phyloP scores from a whole-genome alignment of 2,113 vertebrate species.

The Onychostruthus taczanowskii region DNA sequence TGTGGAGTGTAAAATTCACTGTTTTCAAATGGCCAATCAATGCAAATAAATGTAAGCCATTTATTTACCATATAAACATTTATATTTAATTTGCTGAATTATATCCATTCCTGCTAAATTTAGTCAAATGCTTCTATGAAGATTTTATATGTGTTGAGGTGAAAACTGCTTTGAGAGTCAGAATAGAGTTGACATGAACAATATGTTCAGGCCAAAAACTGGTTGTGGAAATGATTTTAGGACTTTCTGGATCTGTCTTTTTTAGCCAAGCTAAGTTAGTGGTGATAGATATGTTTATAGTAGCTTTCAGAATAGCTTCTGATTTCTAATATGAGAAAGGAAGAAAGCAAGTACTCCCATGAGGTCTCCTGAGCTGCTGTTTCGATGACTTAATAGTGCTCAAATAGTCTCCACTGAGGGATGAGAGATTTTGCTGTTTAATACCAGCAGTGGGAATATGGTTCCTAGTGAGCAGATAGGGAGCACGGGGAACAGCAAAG shows the following conservation, averaged over 20 bases:
- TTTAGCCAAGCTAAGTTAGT: not conserved
- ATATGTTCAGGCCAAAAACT: not conserved
- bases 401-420: not conserved
- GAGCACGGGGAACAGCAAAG: not conserved
- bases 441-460: not conserved
- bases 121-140: not conserved
- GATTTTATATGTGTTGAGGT: not conserved
- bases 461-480: not conserved
- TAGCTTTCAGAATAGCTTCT: not conserved
- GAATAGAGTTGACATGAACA: not conserved
- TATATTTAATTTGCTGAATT: not conserved
- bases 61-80: not conserved
- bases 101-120: not conserved
- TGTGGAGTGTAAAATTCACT: not conserved
- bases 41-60: not conserved
- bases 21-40: not conserved
- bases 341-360: not conserved
- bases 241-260: not conserved
- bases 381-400: not conserved
- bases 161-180: not conserved
- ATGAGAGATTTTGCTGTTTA: conserved; percentile 5
- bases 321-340: conserved; percentile 38
- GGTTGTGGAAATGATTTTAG: not conserved
- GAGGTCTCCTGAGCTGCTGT: not conserved
- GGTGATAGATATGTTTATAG: not conserved